Percentiles rank a stretch among this genome's conserved stretches.
These are phyloP conservation scores for Salvelinus fontinalis DNA, from an alignment of 2,113 vertebrate species.

Conservation along the genomic window DNA sequence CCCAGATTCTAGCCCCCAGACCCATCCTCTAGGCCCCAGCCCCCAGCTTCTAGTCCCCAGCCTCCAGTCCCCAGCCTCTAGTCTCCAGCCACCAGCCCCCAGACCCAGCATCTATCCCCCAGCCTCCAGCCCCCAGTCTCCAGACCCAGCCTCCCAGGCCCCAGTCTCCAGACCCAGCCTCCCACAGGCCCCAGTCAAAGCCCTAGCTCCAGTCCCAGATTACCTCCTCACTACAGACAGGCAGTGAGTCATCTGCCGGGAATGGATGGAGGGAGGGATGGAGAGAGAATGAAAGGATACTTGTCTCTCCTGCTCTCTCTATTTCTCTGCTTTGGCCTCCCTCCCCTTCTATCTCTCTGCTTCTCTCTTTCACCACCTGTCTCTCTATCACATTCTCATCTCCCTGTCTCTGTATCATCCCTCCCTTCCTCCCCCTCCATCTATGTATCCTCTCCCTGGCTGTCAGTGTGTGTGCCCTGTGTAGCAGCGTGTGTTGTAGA, in stretches of 20 bases:
- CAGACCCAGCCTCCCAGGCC: too few relatives aligned
- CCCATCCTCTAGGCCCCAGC: background rate
- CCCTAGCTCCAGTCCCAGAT: too few relatives aligned
- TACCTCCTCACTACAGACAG: too few relatives aligned
- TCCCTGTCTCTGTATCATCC: background rate
- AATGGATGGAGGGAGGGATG: background rate
- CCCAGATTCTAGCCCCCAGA: rapidly evolving
- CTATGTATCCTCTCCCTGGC: background rate
- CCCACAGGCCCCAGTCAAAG: too few relatives aligned
- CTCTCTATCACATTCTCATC: background rate
- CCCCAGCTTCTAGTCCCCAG: too few relatives aligned
- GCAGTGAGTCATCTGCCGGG: too few relatives aligned
- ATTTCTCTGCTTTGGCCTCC: slow-evolving; percentile 4
- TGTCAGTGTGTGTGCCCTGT: background rate
- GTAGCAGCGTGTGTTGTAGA: background rate
- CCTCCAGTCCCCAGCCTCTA: too few relatives aligned
- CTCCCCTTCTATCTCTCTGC: slow-evolving; percentile 2
- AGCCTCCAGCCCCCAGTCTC: too few relatives aligned
- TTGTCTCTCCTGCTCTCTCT: slow-evolving; percentile 18
- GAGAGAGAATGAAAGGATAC: background rate
- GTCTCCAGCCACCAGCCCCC: too few relatives aligned
- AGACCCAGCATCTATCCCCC: too few relatives aligned
- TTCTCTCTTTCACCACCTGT: background rate
- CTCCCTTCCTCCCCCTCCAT: background rate
- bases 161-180: too few relatives aligned